Evolutionary conservation across 2,113 vertebrate species (phyloP), one percentile per base, ranked within the genome.

Genomic region (Dasypus novemcinctus): DNA sequence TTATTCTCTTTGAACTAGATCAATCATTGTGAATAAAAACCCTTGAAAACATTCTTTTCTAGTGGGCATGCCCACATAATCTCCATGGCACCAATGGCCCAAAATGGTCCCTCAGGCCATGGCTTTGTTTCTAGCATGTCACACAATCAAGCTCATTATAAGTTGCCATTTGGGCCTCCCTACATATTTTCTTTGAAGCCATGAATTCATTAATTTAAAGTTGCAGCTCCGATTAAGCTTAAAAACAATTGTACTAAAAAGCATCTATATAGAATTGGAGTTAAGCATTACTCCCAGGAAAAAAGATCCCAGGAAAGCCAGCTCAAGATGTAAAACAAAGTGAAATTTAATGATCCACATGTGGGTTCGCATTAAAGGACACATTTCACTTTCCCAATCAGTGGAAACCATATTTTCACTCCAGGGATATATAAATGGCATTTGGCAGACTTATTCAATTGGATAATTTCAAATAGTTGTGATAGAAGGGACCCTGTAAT

Each of bases 221-320:
- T 69, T 41, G 25, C 69, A 79, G 49, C 54, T 74, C 90, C 38
- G 76, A 89, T 79, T 75, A 95, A 78, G 91, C 63, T 79, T 95
- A 38, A 36, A 64, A 94, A 88, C 78, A n/a, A 33, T 7, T 87
- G 69, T 17, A 15, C n/a, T 69, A 75, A 81, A 89, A 82, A 64
- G 17, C 17, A 36, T 31, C 78, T 68, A 17, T 81, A 21, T 7
- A 41, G 82, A 85, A 91, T 63, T 78, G 31, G 23, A 71, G 18
- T 29, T n/a, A 29, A 95, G 9, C 23, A 36, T 80, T 61, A 64
- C 79, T 95, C 27, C n/a, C n/a, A n/a, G n/a, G n/a, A 21, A 95
- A 91, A 95, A 92, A 93, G 83, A 63, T 93, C 89, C 90, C 90
- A 75, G 69, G 92, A 93, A 83, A 89, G 82, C 52, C 64, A 38